Base-by-base conservation (phyloP, 2,113 vertebrate species). In the Clarias gariepinus region DNA sequence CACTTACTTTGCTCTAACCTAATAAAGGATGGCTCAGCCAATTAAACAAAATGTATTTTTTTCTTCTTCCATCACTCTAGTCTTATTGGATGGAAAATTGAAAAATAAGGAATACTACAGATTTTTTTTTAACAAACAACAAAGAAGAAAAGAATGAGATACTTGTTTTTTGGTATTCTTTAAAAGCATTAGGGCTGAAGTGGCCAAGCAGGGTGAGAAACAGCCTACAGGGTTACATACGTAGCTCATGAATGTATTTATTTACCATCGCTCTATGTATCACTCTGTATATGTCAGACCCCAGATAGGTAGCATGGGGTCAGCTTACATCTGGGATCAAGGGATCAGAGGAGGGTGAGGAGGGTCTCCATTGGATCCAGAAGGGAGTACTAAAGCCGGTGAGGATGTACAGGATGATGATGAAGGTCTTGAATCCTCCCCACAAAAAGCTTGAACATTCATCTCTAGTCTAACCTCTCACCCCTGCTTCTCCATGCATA, bases 211-310 rank as follows among this genome's bases (percentile, higher is more conserved):
- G 61, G 57, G 28, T 71, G 57, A 88, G 58, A 21, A 68, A 57
- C 9, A 82, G 84, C 68, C 84, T 79, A 82, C 61, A 82, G 76
- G 60, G 77, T 84, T 87, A 63, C 81, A 88, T 81, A 66, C 66
- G 36, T 83, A 61, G 73, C 82, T 84, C 85, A 88, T 84, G 52
- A 82, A 90, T 91, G 77, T 82, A 85, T 91, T 91, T 89, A 87
- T 88, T 88, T 74, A 89, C 66, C 16, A 60, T 36, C 64, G 74
- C 80, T 84, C 82, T 71, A 11, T 82, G 73, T 36, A 68, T 41
- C 63, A 73, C 78, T 83, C 81, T 60, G 28, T 82, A 63, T 30
- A 88, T 87, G 47, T 63, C 53, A 90, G 78, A 83, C 83, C 87
- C 83, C 33, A 15, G 81, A 78, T 68, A 86, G 87, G 69, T 84